These are phyloP conservation scores for Lemur catta DNA, from an alignment of 2,797 vertebrate species.

Conservation along the genomic window DNA sequence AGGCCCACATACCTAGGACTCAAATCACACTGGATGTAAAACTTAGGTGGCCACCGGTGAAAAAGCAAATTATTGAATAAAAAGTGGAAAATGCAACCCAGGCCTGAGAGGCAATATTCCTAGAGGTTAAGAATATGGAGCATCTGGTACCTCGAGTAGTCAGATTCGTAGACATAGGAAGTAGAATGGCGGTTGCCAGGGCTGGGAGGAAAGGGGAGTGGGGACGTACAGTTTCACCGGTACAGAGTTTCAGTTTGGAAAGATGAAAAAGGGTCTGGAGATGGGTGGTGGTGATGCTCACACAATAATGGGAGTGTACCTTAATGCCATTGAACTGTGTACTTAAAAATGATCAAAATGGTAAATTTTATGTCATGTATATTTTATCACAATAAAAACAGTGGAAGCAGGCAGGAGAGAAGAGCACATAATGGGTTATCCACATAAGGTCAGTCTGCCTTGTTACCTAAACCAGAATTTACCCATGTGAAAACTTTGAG, in stretches of 20 bases:
- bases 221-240: not conserved
- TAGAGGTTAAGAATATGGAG: not conserved
- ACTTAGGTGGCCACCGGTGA: not conserved
- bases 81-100: not conserved
- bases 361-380: not conserved
- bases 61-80: not conserved
- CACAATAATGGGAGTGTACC: not conserved
- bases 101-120: not conserved
- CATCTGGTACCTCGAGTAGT: not conserved
- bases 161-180: not conserved
- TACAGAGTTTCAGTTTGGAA: not conserved
- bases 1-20: not conserved
- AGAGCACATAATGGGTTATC: not conserved
- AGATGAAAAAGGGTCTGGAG: not conserved
- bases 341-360: not conserved
- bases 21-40: not conserved
- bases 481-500: not conserved
- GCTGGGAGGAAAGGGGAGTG: not conserved
- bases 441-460: not conserved
- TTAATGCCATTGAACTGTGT: not conserved
- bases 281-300: not conserved
- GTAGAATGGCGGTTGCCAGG: not conserved
- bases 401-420: not conserved
- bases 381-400: not conserved
- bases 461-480: not conserved